Percentiles rank a stretch among this genome's conserved stretches.
Conservation (phyloP, 2,888 invertebrate species). For the Podabrus alpinus region DNA sequence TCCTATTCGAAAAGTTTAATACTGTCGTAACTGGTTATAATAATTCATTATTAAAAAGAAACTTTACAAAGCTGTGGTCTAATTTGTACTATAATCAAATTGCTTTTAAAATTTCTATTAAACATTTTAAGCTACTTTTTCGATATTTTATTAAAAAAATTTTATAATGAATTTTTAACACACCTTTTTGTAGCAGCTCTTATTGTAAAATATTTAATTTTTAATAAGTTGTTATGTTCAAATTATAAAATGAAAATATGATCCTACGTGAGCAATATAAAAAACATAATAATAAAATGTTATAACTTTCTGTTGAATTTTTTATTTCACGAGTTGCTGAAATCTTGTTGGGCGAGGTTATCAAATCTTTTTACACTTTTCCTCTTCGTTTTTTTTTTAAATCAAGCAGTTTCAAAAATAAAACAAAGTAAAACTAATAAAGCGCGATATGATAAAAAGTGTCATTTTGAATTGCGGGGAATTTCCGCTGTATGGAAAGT, state of each 20-base stretch:
- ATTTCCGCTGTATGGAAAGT: too few species aligned
- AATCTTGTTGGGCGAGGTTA: background rate
- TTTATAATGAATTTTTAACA: background rate
- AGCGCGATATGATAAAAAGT: too few species aligned
- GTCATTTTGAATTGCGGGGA: too few species aligned
- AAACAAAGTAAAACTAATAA: too few species aligned
- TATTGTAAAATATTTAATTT: background rate
- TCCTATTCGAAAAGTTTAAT: background rate
- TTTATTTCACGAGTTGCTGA: background rate
- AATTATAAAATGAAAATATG: too few species aligned
- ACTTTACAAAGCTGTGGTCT: background rate
- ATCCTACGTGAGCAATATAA: too few species aligned
- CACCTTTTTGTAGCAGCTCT: too few species aligned
- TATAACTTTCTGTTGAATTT: background rate
- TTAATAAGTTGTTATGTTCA: too few species aligned
- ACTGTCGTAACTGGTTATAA: background rate
- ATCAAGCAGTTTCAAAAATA: too few species aligned
- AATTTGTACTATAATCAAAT: background rate
- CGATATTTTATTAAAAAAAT: background rate
- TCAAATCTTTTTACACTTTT: too few species aligned
- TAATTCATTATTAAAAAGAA: background rate
- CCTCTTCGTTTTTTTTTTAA: too few species aligned
- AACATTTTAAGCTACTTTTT: background rate
- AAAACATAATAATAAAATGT: too few species aligned
- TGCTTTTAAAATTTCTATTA: background rate